A percentile compares a stretch with the other conserved stretches of the same genome.
phyloP scores from a whole-genome alignment of 2,888 invertebrate genomes.

The Synanthedon formicaeformis region DNA sequence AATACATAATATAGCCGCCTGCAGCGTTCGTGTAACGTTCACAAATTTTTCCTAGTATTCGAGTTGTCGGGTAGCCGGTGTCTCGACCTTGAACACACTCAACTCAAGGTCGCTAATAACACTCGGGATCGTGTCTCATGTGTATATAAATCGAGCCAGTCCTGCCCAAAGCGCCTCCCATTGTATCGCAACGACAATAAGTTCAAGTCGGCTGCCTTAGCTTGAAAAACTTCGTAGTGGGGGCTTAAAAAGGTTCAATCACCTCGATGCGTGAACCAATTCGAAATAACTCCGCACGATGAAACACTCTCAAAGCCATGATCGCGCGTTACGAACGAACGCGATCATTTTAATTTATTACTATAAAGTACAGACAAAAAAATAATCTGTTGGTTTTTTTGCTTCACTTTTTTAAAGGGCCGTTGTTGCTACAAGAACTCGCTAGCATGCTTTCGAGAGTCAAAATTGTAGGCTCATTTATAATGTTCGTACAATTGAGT shows the following conservation, averaged over 20 bases:
- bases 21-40: conserved; percentile 13
- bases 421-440: too few species aligned
- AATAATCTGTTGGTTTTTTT: too few species aligned
- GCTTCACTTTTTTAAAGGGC: too few species aligned
- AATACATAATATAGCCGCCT: too few species aligned
- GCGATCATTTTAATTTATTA: background rate
- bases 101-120: conserved; percentile 48
- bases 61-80: conserved; percentile 15
- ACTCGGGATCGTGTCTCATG: conserved; percentile 14
- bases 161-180: conserved; percentile 36
- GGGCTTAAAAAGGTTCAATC: conserved; percentile 45
- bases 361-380: too few species aligned
- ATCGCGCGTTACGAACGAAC: conserved; percentile 7
- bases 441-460: too few species aligned
- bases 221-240: conserved; percentile 35
- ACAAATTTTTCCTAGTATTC: conserved; percentile 13
- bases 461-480: too few species aligned
- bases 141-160: conserved; percentile 28
- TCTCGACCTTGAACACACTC: conserved; percentile 42
- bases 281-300: conserved; percentile 37
- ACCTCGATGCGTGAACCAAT: conserved; percentile 52
- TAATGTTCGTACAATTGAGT: too few species aligned
- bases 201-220: conserved; percentile 47
- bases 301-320: conserved; percentile 18
- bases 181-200: conserved; percentile 47